phyloP scores from a whole-genome alignment of 2,797 vertebrate species.

The Vespertilio murinus region DNA sequence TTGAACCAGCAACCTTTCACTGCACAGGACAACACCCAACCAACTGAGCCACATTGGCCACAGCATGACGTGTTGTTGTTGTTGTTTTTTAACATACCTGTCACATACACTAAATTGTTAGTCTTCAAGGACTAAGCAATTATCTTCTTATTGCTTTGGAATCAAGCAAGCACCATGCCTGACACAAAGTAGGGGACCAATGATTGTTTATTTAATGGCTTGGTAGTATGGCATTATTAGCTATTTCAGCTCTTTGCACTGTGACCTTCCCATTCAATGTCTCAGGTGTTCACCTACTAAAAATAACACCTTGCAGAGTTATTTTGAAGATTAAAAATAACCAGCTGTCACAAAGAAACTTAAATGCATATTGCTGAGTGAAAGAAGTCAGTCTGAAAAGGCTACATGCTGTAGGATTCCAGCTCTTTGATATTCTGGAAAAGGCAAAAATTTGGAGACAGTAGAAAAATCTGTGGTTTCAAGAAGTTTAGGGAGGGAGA shows the following conservation, averaged over 20 bases:
- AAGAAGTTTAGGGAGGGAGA: neutral
- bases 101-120: neutral
- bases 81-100: neutral
- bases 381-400: neutral
- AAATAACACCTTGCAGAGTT: neutral
- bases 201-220: neutral
- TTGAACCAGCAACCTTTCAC: neutral
- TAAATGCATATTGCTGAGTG: neutral
- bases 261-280: neutral
- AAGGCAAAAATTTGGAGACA: neutral
- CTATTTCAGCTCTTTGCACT: neutral
- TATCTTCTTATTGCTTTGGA: neutral
- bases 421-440: neutral
- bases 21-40: neutral
- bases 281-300: neutral
- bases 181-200: neutral
- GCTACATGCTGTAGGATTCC: neutral
- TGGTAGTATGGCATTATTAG: too few relatives aligned
- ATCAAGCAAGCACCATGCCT: neutral
- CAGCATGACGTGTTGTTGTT: neutral
- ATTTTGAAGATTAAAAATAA: conserved; percentile 8
- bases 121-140: neutral
- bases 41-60: neutral
- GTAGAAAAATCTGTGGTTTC: neutral
- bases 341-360: neutral